Conservation (phyloP, 2,888 invertebrate genomes). For the Lithophane semibrunnea region DNA sequence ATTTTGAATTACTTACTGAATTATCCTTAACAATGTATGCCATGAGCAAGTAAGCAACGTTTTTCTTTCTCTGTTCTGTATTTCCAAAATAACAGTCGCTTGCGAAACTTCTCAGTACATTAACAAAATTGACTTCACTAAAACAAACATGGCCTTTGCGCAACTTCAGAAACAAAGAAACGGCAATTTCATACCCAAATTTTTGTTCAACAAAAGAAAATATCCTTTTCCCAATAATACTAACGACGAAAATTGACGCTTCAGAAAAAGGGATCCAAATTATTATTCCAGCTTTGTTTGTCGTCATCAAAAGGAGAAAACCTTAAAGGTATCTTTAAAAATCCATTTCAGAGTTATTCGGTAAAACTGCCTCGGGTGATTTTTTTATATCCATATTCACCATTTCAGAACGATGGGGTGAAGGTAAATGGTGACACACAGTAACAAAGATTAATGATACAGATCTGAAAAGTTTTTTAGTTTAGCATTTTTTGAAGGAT, state of each 20-base stretch:
- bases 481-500: slow-evolving; percentile 29
- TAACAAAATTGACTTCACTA: slow-evolving; percentile 55
- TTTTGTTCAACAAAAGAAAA: slow-evolving; percentile 67
- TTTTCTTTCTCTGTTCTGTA: slow-evolving; percentile 5
- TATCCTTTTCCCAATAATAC: slow-evolving; percentile 73
- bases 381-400: slow-evolving; percentile 75
- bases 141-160: slow-evolving; percentile 56
- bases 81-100: slow-evolving; percentile 38
- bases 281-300: slow-evolving; percentile 80
- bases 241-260: slow-evolving; percentile 74
- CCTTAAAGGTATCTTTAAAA: slow-evolving; percentile 73
- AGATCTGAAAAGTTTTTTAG: slow-evolving; percentile 33
- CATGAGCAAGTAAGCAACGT: neutral
- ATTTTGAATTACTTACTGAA: neutral
- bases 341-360: slow-evolving; percentile 73
- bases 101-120: slow-evolving; percentile 39
- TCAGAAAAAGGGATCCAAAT: slow-evolving; percentile 73
- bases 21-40: neutral
- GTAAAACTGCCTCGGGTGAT: slow-evolving; percentile 69
- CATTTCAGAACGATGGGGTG: slow-evolving; percentile 57
- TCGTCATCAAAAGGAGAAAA: slow-evolving; percentile 76
- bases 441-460: slow-evolving; percentile 54
- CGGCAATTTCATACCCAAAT: slow-evolving; percentile 59
- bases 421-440: slow-evolving; percentile 60
- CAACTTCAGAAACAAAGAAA: slow-evolving; percentile 61